Base-by-base conservation (phyloP, 2,888 invertebrate genomes). In the Aspidapion aeneum region DNA sequence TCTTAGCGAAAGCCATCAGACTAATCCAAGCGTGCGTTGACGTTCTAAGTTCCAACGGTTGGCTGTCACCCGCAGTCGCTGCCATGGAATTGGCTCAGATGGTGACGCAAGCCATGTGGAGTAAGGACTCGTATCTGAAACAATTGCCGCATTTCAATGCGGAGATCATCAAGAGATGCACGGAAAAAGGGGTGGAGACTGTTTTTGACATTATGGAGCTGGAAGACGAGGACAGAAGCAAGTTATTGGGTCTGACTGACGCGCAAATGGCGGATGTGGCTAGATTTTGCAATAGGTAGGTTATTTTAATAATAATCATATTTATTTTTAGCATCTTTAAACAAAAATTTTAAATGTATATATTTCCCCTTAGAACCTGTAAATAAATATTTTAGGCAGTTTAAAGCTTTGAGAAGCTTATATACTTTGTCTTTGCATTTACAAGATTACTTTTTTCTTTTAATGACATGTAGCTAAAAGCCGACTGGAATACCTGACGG, bases 81-180 rank as follows among this genome's bases (percentile, higher is more conserved):
- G 98, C 98, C 73, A 99, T 99, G 99, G 99, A 99, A 81, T 83
- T 99, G 74, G 96, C 98, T 0, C 99, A 99, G 82, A 99, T 99
- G 98, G 94, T 96, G 1, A 99, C 99, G 0, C 99, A 99, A 81
- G 98, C 98, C 9, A 97, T 99, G 97, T 99, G 98, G 97, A 95
- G 93, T 74, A 98, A 97, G 80, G 99, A 99, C 82, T 95, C 96
- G 0, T 97, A 98, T 77, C 85, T 99, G 66, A 91, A 97, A 66
- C 99, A 99, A 77, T 81, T 99, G 77, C 99, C 99, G 1, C 98
- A 99, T 82, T 98, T 98, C 79, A 90, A 87, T 1, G 77, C 84
- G 0, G 98, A 96, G 0, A 89, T 95, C 62, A 90, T 98, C 69
- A 93, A 94, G 75, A 84, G 96, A 3, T 97, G 97, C 76, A 86